Evolutionary conservation across 35 echinoderm and acorn worm genomes (phyloP).

Genomic region (Apostichopus japonicus): DNA sequence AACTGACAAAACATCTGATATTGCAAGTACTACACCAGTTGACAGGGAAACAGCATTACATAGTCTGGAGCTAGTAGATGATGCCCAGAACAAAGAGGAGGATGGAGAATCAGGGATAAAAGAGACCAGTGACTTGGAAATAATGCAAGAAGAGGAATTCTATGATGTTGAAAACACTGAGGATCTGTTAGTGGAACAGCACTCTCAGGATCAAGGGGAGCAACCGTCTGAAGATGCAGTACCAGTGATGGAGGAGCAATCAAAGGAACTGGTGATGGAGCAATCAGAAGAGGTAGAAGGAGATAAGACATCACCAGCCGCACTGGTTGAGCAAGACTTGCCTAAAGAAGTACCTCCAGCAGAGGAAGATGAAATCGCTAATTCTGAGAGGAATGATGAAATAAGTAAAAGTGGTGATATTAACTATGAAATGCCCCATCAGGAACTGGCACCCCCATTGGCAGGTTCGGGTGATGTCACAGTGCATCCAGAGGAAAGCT

Average conservation of each 20-base stretch:
- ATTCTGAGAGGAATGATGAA: too few species aligned
- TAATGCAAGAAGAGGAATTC: slow-evolving; percentile 2
- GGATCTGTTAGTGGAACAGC: neutral
- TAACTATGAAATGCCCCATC: neutral
- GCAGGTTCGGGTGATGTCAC: neutral
- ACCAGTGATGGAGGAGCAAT: neutral
- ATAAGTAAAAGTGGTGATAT: too few species aligned
- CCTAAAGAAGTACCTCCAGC: neutral
- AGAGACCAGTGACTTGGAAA: neutral
- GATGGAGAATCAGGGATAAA: neutral
- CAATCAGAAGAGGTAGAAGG: neutral
- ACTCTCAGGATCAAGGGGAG: neutral
- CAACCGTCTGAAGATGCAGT: neutral
- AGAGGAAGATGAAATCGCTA: neutral
- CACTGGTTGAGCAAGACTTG: neutral
- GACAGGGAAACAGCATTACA: neutral
- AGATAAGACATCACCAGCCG: too few species aligned
- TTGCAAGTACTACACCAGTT: neutral
- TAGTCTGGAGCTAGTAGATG: neutral
- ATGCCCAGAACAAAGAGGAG: neutral
- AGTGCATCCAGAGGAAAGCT: neutral
- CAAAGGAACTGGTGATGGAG: neutral
- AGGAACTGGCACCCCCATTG: neutral
- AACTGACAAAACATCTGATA: neutral
- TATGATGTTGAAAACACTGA: slow-evolving; percentile 42